Conservation (phyloP, 1,140 invertebrate species). For the Lepidurus couesii region DNA sequence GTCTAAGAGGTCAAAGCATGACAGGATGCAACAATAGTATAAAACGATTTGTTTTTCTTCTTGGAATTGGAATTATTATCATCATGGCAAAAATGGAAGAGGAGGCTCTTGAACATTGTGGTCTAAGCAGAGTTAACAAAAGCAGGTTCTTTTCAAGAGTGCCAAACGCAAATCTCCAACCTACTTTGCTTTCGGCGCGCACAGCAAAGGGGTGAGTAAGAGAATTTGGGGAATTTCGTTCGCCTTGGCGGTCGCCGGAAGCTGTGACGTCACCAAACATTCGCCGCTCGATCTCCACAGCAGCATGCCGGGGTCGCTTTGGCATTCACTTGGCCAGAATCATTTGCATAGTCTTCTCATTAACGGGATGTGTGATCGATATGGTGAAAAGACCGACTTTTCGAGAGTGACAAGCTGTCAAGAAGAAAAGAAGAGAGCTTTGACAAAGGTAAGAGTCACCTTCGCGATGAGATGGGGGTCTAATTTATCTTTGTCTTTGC, state of each 20-base stretch:
- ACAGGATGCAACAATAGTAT: background rate
- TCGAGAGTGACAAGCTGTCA: no score
- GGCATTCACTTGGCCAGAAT: background rate
- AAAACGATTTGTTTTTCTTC: background rate
- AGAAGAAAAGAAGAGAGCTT: background rate
- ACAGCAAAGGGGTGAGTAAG: background rate
- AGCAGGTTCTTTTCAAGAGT: background rate
- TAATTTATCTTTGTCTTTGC: background rate
- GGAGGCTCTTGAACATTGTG: background rate
- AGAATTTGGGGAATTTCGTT: conserved; percentile 22
- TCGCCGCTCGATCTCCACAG: no score
- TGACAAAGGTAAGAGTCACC: background rate
- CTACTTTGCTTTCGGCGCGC: background rate
- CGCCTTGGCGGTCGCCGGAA: background rate
- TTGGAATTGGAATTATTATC: background rate
- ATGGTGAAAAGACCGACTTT: no score
- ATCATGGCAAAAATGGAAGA: background rate
- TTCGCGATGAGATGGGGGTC: background rate
- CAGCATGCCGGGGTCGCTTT: background rate
- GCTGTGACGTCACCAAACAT: background rate
- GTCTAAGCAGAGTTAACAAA: background rate
- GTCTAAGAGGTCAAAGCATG: conserved; percentile 9
- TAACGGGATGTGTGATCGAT: no score
- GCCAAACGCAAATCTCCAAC: background rate
- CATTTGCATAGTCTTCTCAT: no score